A percentile compares a stretch with the other conserved stretches of the same genome.
phyloP scores from a whole-genome alignment of 1,140 invertebrate species.

The Drosophila micromelanica region DNA sequence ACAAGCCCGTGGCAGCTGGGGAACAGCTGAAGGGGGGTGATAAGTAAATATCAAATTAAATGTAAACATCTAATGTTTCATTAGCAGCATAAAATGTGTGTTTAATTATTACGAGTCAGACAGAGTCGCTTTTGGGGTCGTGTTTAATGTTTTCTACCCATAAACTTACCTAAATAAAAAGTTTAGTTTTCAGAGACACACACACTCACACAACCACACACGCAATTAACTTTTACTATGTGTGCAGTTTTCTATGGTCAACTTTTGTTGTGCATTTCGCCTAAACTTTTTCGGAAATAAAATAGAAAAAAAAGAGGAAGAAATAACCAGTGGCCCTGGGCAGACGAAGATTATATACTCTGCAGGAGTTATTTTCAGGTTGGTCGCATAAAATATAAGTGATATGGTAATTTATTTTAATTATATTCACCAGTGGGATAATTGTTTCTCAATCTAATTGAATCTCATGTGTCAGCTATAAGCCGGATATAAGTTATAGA shows the following conservation, averaged over 20 bases:
- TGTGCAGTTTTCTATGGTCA: slow-evolving; percentile 65
- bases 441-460: too few relatives aligned
- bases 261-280: slow-evolving; percentile 81
- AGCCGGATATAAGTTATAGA: background rate
- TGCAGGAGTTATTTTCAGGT: background rate
- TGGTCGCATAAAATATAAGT: too few relatives aligned
- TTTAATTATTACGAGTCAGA: slow-evolving; percentile 69
- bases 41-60: slow-evolving; percentile 80
- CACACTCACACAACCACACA: slow-evolving; percentile 30
- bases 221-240: slow-evolving; percentile 80
- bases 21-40: slow-evolving; percentile 35
- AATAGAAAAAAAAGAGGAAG: slow-evolving; percentile 38
- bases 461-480: too few relatives aligned
- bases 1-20: background rate
- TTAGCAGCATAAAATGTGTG: slow-evolving; percentile 81
- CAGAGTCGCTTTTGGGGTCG: slow-evolving; percentile 51
- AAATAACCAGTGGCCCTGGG: background rate
- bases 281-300: slow-evolving; percentile 78
- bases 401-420: too few relatives aligned
- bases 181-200: slow-evolving; percentile 52
- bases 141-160: slow-evolving; percentile 55
- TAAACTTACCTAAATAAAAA: slow-evolving; percentile 77
- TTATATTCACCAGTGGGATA: too few relatives aligned
- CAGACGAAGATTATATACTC: background rate
- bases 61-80: slow-evolving; percentile 83